Percentiles rank a stretch among this genome's conserved stretches.
Evolutionary conservation across 2,113 vertebrate species (phyloP).

Genomic region (Lates calcarifer): DNA sequence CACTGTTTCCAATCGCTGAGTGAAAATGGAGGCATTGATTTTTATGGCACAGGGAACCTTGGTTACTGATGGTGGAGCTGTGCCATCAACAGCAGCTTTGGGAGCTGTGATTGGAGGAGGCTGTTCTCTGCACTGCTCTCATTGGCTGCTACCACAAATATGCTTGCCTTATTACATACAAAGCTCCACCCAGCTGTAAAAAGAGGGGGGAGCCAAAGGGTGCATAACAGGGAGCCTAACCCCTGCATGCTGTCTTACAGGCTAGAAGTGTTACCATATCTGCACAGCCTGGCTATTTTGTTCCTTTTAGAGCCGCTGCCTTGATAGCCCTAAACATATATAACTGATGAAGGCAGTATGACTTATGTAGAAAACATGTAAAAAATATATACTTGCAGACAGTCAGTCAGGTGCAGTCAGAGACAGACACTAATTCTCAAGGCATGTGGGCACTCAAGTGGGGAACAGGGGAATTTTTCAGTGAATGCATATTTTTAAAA

Average conservation of each 20-base stretch:
- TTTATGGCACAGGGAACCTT: conserved; percentile 54
- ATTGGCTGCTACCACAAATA: conserved; percentile 76
- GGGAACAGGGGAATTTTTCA: too few relatives aligned
- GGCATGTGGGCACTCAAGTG: too few relatives aligned
- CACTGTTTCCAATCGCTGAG: not conserved
- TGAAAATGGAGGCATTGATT: conserved; percentile 51
- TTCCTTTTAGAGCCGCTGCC: not conserved
- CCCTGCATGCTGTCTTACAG: conserved; percentile 58
- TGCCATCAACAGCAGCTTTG: conserved; percentile 48
- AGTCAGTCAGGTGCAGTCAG: not conserved
- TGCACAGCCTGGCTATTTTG: not conserved
- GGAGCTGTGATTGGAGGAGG: conserved; percentile 73
- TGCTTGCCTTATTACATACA: conserved; percentile 73
- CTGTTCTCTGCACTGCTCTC: conserved; percentile 21
- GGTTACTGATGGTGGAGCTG: conserved; percentile 74
- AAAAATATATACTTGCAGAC: too few relatives aligned
- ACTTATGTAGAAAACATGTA: too few relatives aligned
- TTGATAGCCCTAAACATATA: not conserved
- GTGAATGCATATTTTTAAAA: too few relatives aligned
- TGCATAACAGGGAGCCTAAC: rapidly evolving
- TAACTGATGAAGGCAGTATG: not conserved
- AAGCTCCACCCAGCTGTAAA: conserved; percentile 46
- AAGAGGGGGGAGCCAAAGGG: not conserved
- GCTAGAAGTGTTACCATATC: not conserved
- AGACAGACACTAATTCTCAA: not conserved